Conservation (phyloP, 2,888 invertebrate species). For the Geophilus truncorum region DNA sequence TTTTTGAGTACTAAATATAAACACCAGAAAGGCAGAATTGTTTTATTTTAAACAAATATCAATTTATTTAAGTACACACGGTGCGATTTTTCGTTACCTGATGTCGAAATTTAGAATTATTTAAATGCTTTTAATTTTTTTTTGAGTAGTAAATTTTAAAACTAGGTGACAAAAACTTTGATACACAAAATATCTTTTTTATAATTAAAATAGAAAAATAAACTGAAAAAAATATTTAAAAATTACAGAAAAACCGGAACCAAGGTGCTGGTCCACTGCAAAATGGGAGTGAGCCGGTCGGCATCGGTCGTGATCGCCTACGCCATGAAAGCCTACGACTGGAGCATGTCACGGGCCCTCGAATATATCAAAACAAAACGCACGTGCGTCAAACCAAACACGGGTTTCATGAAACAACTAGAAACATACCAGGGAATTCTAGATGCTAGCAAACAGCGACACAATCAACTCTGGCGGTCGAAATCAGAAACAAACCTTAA, state of each 20-base stretch:
- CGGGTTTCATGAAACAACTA: slow-evolving; percentile 86
- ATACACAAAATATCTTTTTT: too few species aligned
- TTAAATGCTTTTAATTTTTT: too few species aligned
- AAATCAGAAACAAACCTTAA: slow-evolving; percentile 69
- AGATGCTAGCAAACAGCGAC: slow-evolving; percentile 90
- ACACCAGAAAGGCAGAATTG: too few species aligned
- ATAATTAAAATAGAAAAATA: too few species aligned
- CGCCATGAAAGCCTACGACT: slow-evolving; percentile 95
- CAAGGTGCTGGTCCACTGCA: slow-evolving; percentile 96
- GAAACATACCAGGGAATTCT: slow-evolving; percentile 94
- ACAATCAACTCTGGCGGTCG: slow-evolving; percentile 76
- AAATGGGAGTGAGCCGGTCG: slow-evolving; percentile 98
- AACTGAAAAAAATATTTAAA: too few species aligned
- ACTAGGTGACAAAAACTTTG: too few species aligned
- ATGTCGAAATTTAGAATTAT: too few species aligned
- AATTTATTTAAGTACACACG: too few species aligned
- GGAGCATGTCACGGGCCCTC: slow-evolving; percentile 83
- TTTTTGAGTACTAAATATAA: too few species aligned
- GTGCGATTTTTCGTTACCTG: too few species aligned
- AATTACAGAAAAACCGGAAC: slow-evolving; percentile 73
- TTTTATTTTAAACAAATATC: too few species aligned
- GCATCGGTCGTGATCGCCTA: slow-evolving; percentile 97
- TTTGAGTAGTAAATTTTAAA: too few species aligned
- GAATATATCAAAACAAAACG: slow-evolving; percentile 85
- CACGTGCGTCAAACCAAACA: slow-evolving; percentile 92